Base-by-base conservation (phyloP, 1,140 invertebrate species). In the Zaprionus africanus region DNA sequence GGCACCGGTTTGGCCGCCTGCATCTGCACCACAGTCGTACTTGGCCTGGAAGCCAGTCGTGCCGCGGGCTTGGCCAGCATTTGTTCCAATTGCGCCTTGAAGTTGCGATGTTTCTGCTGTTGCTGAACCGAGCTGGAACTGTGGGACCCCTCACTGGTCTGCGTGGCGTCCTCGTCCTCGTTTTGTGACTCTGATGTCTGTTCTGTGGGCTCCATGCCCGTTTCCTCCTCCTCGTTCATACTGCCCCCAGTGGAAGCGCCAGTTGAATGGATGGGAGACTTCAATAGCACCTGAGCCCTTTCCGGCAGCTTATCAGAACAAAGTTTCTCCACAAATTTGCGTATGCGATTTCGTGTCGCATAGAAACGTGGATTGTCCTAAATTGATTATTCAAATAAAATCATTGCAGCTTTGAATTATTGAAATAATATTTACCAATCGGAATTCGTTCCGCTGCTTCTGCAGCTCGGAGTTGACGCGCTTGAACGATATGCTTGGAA, bases 241-340 rank as follows among this genome's bases (percentile, higher is more conserved):
- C 19, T 22, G 24, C 60, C n/a, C 9, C 22, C 41, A 9, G 71
- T 72, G 12, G 76, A 70, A 1, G 38, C 58, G n/a, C 81, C 81
- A 34, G 71, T 69, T 2, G 86, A 84, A 43, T 76, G 78, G 5
- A 80, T 26, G 0, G 90, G 86, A 7, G 76, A 83, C 26, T 78
- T 80, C 1, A 92, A 61, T 1, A 91, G 24, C 9, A 56, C 46
- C 58, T 92, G 65, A 2, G 81, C 80, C 1, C 62, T 66, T 19
- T 65, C 57, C 0, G 91, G 78, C 13, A 91, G 49, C 68, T 91
- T 90, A 43, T 70, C 53, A 0, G 88, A 88, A 57, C 91, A 91
- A 0, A 92, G 73, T 15, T 90, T 91, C 0, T 92, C 91, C n/a
- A 92, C 91, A 49, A 92, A 85, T 59, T 90, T 92, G 1, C 82